Base-by-base conservation (phyloP, 1,140 invertebrate species). In the Macrostomum lignano region DNA sequence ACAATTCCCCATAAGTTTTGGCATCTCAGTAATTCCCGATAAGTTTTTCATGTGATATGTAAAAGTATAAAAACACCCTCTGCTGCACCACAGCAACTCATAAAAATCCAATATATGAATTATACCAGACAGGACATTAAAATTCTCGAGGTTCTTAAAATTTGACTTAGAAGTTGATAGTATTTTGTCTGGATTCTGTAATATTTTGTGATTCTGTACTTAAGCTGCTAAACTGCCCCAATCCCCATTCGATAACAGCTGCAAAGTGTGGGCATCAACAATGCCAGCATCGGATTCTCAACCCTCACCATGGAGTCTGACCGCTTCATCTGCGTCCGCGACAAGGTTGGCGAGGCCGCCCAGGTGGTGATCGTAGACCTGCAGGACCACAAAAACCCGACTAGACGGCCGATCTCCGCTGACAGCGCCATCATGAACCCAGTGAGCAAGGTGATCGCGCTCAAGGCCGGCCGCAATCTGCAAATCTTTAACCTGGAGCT, bases 391-490 rank as follows among this genome's bases (percentile, higher is more conserved):
- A 70, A 69, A 13, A 94, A 88, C 61, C 84, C 86, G 2, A 91
- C 91, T 38, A 67, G 88, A 36, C 65, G 86, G 47, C 88, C 88
- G 3, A 98, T 98, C 45, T 91, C 81, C 32, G 91, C 91, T 3
- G 91, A 98, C 61, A 96, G 88, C 10, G 88, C 86, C 17, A 96
- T 98, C 42, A 98, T 98, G 91, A 94, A 98, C 64, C 91, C 91
- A 35, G 74, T 81, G 9, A 86, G 78, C 47, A 98, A 96, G 70
- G 86, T 98, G 25, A 67, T 69, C 42, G 68, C 66, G 26, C 64
- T 94, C 1, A 93, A 91, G 69, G 79, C 79, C 66, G 76, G 78
- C 61, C 88, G 91, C 60, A 96, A 84, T 2, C 66, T 98, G 28
- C 88, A 98, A 61, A 96, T 98, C 42, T 98, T 98, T 63, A 94